A percentile compares a stretch with the other conserved stretches of the same genome.
These are phyloP conservation scores for Calyptomena viridis DNA, from an alignment of 2,113 vertebrate species.

Conservation along the genomic window DNA sequence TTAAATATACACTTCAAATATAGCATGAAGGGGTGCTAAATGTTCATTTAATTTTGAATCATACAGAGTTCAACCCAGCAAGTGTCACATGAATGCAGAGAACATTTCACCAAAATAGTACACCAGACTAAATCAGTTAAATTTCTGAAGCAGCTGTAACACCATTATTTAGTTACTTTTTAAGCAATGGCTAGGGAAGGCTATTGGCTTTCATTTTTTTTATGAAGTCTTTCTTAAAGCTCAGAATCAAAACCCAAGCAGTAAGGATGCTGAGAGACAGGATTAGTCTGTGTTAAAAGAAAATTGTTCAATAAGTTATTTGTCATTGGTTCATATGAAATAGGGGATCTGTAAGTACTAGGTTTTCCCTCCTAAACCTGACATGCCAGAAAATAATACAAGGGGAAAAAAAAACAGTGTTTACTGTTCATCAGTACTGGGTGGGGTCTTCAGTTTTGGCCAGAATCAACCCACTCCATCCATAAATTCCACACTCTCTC, in stretches of 20 bases:
- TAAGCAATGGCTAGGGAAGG: background rate
- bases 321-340: background rate
- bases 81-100: background rate
- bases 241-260: background rate
- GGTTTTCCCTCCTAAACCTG: background rate
- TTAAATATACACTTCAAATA: background rate
- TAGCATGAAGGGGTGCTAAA: background rate
- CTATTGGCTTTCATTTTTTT: background rate
- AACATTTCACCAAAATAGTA: background rate
- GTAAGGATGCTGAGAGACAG: background rate
- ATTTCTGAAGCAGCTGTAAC: background rate
- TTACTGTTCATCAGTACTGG: background rate
- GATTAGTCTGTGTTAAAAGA: background rate
- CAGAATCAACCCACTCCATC: background rate
- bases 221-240: background rate
- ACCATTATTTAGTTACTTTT: background rate
- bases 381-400: background rate
- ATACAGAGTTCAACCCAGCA: background rate
- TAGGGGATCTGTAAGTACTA: background rate
- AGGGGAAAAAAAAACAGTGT: background rate
- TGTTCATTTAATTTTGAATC: background rate
- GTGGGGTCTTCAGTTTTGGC: background rate
- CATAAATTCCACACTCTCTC: background rate
- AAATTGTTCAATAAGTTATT: background rate
- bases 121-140: background rate